Base-by-base conservation (phyloP, 1,140 invertebrate genomes). In the Drosophila bocki region DNA sequence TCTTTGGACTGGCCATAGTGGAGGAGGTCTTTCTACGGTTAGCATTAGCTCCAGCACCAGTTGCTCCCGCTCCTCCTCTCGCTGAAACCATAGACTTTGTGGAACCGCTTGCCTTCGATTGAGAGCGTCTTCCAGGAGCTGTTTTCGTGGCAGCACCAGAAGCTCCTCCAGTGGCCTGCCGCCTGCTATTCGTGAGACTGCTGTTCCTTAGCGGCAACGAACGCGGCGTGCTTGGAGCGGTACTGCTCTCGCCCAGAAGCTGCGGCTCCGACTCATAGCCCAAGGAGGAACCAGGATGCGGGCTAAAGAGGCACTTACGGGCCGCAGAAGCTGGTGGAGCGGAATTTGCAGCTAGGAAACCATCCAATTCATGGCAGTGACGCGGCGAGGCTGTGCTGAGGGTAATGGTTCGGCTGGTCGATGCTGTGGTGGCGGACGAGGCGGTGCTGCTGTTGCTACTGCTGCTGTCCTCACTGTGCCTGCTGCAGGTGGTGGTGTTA, bases 221-320 rank as follows among this genome's bases (percentile, higher is more conserved):
- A 7, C 67, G 65, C 15, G 76, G 59, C 7, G 83, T 80, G 42
- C 67, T 83, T 5, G 63, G 26, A 3, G 45, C 17, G 0, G 53
- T 39, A 47, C 64, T 81, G 11, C 33, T 42, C 3, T 42, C 26
- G 1, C 50, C 57, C 22, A 68, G 37, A 13, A 26, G 29, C 13
- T 69, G 63, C 1, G 50, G 59, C 7, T 87, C 83, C 8, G 62
- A 54, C 8, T 82, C 79, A n/a, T 53, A 69, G n/a, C 45, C 59
- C 0, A 39, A 13, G 3, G 35, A 41, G 1, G 35, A 35, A 8
- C 11, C 26, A 19, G 37, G n/a, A 1, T 69, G 50, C 7, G 44
- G 12, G 13, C 61, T 68, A 13, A 87, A 87, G 13, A 87, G 62
- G 5, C 84, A 61, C 44, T 87, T 87, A 12, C 84, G 63, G 17